Evolutionary conservation across 2,888 invertebrate species (phyloP).

Genomic region (Rotaria sp.): DNA sequence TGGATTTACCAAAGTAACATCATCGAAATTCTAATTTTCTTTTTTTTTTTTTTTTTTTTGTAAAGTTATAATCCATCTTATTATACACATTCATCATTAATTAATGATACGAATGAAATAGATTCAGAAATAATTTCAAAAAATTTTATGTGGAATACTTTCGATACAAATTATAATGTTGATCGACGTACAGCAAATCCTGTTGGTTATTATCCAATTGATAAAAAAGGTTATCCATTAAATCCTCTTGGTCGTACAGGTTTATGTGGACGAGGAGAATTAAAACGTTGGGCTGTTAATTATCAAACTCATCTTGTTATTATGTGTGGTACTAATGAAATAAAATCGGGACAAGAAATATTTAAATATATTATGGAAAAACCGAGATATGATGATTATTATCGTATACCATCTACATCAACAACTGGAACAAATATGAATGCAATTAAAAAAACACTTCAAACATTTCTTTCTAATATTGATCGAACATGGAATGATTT

Average conservation of each 20-base stretch:
- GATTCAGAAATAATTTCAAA: neutral
- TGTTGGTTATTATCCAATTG: neutral
- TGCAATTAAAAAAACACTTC: neutral
- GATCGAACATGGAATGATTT: neutral
- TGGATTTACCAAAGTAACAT: neutral
- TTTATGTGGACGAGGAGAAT: neutral
- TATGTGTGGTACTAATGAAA: neutral
- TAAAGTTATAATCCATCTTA: neutral
- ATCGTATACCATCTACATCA: neutral
- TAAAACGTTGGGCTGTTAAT: neutral
- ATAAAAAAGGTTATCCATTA: neutral
- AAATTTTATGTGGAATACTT: neutral
- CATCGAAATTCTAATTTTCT: neutral
- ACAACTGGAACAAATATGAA: neutral
- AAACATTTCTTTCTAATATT: neutral
- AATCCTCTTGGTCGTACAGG: slow-evolving; percentile 29
- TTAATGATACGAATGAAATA: neutral
- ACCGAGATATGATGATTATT: neutral
- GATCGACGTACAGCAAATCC: slow-evolving; percentile 16
- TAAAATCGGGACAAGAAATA: neutral
- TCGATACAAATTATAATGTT: slow-evolving; percentile 6
- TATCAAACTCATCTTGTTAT: slow-evolving; percentile 20
- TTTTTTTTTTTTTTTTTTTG: neutral
- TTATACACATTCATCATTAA: neutral
- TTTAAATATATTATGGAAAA: neutral